Evolutionary conservation across 1,140 invertebrate species (phyloP).

Genomic region (Drosophila setifemur): DNA sequence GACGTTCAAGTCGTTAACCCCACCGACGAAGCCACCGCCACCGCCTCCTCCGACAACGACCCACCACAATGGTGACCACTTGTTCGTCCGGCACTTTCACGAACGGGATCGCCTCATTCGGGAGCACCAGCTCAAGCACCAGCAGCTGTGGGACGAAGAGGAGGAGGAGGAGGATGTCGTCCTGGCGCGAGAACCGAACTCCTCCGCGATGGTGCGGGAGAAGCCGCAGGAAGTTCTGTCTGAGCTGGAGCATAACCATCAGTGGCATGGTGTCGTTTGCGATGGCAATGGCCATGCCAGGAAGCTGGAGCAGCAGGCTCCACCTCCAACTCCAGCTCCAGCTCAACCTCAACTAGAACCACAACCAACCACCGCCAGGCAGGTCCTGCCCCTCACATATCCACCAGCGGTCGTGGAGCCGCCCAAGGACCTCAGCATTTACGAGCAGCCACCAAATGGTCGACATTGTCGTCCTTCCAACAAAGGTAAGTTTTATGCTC

Average conservation of each 20-base stretch:
- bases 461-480: constrained; percentile 42
- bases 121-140: constrained; percentile 79
- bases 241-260: constrained; percentile 65
- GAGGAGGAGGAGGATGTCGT: constrained; percentile 54
- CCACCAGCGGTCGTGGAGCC: background rate
- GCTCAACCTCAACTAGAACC: background rate
- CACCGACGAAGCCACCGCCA: constrained; percentile 53
- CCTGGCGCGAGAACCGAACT: constrained; percentile 30
- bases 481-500: constrained; percentile 65
- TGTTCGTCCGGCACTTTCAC: constrained; percentile 78
- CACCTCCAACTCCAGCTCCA: background rate
- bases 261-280: constrained; percentile 79
- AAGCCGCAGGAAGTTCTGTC: constrained; percentile 12
- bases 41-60: constrained; percentile 27
- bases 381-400: constrained; percentile 1
- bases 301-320: constrained; percentile 2
- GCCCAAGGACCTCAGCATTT: constrained; percentile 59
- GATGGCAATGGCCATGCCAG: constrained; percentile 58
- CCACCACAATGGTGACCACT: constrained; percentile 57
- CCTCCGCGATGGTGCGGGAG: constrained; percentile 17
- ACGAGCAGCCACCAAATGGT: constrained; percentile 54
- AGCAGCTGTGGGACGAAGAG: constrained; percentile 63
- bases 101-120: constrained; percentile 81
- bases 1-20: constrained; percentile 73
- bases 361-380: background rate